A percentile compares a stretch with the other conserved stretches of the same genome.
Conservation (phyloP, 2,888 invertebrate genomes). For the Ceramica pisi region DNA sequence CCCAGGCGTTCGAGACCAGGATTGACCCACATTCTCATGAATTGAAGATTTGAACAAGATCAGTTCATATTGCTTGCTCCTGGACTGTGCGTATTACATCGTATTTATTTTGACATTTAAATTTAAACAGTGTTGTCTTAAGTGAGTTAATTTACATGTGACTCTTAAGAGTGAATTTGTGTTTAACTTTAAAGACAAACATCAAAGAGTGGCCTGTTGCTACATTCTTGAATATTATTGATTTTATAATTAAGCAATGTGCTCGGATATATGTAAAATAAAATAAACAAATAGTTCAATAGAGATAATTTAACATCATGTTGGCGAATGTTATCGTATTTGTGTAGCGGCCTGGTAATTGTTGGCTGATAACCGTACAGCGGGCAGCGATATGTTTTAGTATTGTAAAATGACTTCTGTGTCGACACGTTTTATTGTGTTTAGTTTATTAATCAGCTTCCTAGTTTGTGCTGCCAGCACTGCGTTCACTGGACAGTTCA, state of each 20-base stretch:
- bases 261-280: conserved; percentile 23
- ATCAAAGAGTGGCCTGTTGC: background rate
- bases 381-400: conserved; percentile 72
- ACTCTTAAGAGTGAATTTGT: background rate
- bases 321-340: conserved; percentile 64
- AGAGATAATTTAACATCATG: conserved; percentile 59
- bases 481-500: conserved; percentile 74
- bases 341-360: conserved; percentile 68
- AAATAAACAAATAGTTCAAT: conserved; percentile 41
- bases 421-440: conserved; percentile 79
- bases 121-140: conserved; percentile 4
- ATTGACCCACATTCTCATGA: conserved; percentile 37
- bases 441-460: conserved; percentile 78
- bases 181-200: conserved; percentile 6
- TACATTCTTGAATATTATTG: conserved; percentile 19
- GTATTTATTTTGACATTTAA: background rate
- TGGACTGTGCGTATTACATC: conserved; percentile 21
- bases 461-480: conserved; percentile 71
- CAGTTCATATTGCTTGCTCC: conserved; percentile 32
- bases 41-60: conserved; percentile 27
- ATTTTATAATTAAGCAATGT: conserved; percentile 41
- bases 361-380: conserved; percentile 74
- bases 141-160: background rate
- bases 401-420: conserved; percentile 83
- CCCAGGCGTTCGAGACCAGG: background rate